Base-by-base conservation (phyloP, 2,888 invertebrate genomes). In the Athalia cordata region DNA sequence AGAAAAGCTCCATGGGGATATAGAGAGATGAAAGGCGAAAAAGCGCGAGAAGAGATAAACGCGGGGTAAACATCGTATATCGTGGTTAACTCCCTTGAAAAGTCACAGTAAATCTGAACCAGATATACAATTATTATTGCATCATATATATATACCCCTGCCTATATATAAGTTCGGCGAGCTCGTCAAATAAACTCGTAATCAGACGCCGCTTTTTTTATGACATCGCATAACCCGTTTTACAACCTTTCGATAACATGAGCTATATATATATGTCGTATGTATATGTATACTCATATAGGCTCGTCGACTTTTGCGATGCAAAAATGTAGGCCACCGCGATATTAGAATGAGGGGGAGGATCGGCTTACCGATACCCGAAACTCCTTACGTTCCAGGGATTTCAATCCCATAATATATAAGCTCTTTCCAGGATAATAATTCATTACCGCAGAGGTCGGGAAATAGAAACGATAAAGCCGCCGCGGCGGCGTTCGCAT, bases 1-100 rank as follows among this genome's bases (percentile, higher is more conserved):
- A 13, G 4, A 52, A 29, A 43, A 50, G 50, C 47, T 13, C 13
- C 50, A 45, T n/a, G 43, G 50, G 50, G 8, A 55, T 9, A 1
- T 11, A 43, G 11, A 6, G 9, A 52, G n/a, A 55, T 68, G 47
- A 68, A 68, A 29, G 29, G 29, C 29, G 29, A 29, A 29, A 29
- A 29, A 29, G 29, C 29, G 29, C 29, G 29, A 29, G 29, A 29
- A 29, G 29, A 29, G 29, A 29, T 29, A 29, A 29, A 29, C 29
- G 29, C 52, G 68, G 52, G 68, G 68, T 55, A 68, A 68, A 68
- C 68, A 68, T 68, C 68, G 68, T 68, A 68, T 55, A 55, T 29
- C 50, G 15, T 4, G 67, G 13, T 49, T 67, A 5, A 50, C n/a
- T 50, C 67, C 64, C 64, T 45, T 64, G 64, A 64, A 64, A 50